phyloP scores from a whole-genome alignment of 2,797 vertebrate species.

The Pipistrellus pygmaeus region DNA sequence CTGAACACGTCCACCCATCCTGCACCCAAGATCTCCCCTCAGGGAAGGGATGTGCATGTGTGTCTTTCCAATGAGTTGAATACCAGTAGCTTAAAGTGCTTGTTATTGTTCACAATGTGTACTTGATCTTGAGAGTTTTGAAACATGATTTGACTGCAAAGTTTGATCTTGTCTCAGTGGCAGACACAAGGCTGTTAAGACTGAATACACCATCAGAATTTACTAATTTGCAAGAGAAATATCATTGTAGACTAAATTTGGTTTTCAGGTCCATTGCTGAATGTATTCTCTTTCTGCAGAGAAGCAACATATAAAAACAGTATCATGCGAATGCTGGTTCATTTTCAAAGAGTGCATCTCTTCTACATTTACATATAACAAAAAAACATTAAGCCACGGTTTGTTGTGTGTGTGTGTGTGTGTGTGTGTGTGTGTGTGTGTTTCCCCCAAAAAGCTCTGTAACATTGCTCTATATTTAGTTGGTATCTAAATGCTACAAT shows the following conservation, averaged over 20 bases:
- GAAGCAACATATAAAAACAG: background rate
- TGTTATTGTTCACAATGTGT: background rate
- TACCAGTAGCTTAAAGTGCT: background rate
- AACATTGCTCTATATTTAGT: background rate
- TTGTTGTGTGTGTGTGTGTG: background rate
- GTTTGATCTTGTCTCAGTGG: background rate
- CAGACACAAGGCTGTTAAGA: background rate
- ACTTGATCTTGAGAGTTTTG: background rate
- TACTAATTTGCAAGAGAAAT: background rate
- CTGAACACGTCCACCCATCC: background rate
- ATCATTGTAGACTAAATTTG: background rate
- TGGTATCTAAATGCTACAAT: background rate
- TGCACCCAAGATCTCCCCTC: background rate
- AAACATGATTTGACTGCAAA: background rate
- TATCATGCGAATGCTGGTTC: background rate
- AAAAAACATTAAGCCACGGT: background rate
- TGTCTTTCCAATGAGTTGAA: background rate
- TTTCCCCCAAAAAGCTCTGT: background rate
- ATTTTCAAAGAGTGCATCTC: slow-evolving; percentile 40
- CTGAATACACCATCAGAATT: background rate
- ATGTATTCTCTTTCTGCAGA: background rate
- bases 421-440: too few relatives aligned
- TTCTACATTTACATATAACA: background rate
- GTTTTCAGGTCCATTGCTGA: background rate
- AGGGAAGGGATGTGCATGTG: background rate